Evolutionary conservation across 2,113 vertebrate genomes (phyloP).

Genomic region (Elephantulus edwardii): DNA sequence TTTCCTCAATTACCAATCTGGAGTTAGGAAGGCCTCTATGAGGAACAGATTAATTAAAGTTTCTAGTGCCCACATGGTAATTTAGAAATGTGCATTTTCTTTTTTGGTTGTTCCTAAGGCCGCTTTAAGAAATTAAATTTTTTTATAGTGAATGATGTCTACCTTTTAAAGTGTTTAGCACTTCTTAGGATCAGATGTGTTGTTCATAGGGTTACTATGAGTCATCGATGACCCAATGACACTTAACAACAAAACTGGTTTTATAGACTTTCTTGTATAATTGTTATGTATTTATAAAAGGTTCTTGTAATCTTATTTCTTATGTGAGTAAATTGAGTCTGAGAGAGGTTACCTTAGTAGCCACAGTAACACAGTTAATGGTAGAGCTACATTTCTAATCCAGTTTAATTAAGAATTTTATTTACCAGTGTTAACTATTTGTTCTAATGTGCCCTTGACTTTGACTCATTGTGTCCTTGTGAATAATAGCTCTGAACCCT

Average conservation of each 20-base stretch:
- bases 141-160: accelerated
- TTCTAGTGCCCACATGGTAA: too few relatives aligned
- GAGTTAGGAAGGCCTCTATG: too few relatives aligned
- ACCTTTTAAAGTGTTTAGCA: too few relatives aligned
- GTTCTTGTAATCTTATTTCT: accelerated
- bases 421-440: accelerated
- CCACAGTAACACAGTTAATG: background rate
- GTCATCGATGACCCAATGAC: too few relatives aligned
- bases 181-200: too few relatives aligned
- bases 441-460: too few relatives aligned
- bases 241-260: background rate
- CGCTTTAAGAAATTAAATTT: background rate
- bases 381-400: background rate
- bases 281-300: background rate
- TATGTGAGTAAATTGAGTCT: background rate
- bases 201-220: too few relatives aligned
- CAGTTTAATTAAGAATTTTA: background rate
- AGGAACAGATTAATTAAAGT: background rate
- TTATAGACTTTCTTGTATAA: background rate
- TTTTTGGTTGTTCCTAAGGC: background rate
- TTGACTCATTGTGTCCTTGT: too few relatives aligned
- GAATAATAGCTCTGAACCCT: too few relatives aligned
- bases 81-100: background rate
- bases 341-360: accelerated
- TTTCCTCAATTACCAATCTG: too few relatives aligned